phyloP scores from a whole-genome alignment of 1,140 invertebrate species.

The Tyrophagus putrescentiae region DNA sequence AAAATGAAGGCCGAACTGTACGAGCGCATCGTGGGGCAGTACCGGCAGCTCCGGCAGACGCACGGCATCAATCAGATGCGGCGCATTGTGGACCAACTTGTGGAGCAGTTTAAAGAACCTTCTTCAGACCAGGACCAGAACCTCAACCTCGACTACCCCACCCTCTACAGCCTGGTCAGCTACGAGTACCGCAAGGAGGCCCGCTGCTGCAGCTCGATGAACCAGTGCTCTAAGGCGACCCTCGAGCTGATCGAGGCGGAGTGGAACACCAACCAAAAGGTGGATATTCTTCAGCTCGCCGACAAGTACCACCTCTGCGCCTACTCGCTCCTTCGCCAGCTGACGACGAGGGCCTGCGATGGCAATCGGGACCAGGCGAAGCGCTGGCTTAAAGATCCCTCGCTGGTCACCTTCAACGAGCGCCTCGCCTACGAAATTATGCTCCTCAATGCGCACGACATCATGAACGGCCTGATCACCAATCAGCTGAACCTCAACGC shows the following conservation, averaged over 20 bases:
- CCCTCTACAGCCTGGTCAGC: constrained; percentile 11
- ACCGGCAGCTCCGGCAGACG: background rate
- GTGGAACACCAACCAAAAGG: background rate
- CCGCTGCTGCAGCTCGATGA: background rate
- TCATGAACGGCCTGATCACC: constrained; percentile 1
- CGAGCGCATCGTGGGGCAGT: background rate
- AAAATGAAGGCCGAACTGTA: constrained; percentile 2
- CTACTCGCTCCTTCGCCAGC: background rate
- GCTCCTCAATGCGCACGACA: constrained; percentile 5
- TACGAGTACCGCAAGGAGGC: constrained; percentile 2
- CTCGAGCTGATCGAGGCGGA: background rate
- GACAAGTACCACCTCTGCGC: constrained; percentile 6
- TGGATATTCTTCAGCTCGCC: background rate
- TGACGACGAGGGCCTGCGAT: background rate
- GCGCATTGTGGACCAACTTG: background rate
- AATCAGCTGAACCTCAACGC: constrained; percentile 14
- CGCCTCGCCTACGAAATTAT: constrained; percentile 13
- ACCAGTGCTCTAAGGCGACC: background rate
- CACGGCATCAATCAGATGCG: constrained; percentile 10
- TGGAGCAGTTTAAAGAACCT: background rate
- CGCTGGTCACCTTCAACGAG: background rate
- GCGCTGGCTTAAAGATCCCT: background rate
- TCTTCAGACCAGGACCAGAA: too few relatives aligned
- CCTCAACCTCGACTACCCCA: background rate
- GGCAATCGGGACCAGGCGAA: background rate